Evolutionary conservation across 2,797 vertebrate species (phyloP), one percentile per base, ranked within the genome.

Genomic region (Smutsia temminckii): DNA sequence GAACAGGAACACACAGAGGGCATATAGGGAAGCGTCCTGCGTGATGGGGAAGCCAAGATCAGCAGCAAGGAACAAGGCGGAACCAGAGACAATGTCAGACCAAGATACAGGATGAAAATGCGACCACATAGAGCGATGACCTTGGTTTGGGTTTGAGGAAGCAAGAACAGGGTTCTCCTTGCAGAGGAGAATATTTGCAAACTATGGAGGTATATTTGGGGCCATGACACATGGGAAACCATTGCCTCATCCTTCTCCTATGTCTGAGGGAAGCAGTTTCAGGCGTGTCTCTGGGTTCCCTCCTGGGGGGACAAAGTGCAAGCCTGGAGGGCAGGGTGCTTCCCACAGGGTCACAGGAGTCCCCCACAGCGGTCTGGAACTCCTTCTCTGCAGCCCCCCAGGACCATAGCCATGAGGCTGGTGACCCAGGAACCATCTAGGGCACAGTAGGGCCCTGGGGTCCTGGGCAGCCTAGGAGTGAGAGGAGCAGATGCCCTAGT

Each of bases 11-110:
- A 13, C 46, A 40, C 4, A 3, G 14, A 34, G 10, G 32, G 3
- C 21, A 5, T 11, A 20, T 25, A 55, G 32, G 6, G 59, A 53
- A 25, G 18, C 14, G 3, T 18, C 25, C 7, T 2, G 0, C 4
- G 0, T 7, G 59, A 66, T 46, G 51, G 27, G 32, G 29, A 74
- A 34, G 21, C 7, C 6, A 2, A 17, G 11, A 66, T 7, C 46
- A 3, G 1, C 32, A 20, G 5, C 46, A 42, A 37, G 37, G 77
- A 55, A 21, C 3, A 11, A 8, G 20, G 85, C 1, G 12, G 23
- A 34, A 3, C 53, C 13, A 0, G 66, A 11, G 77, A 8, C 57
- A 4, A 18, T 0, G 0, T 8, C 32, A 16, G 71, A 32, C 3
- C 6, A 21, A 29, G 53, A 55, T 21, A 34, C 9, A 18, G 11